Evolutionary conservation across 2,888 invertebrate genomes (phyloP), one percentile per base, ranked within the genome.

Genomic region (Germaria angustata): DNA sequence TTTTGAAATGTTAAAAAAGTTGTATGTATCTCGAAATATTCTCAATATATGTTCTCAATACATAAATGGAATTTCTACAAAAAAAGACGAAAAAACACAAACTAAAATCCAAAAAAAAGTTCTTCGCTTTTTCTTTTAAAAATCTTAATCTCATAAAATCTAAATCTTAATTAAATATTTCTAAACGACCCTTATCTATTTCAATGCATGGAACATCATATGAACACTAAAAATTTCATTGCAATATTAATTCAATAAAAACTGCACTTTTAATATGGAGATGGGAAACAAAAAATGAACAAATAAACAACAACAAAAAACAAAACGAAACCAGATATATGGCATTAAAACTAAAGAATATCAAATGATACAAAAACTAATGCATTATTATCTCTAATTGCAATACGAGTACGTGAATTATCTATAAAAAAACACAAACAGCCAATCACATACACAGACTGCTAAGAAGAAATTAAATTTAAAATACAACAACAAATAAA

Each of bases 181-280:
- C n/a, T n/a, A n/a, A n/a, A n/a, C n/a, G n/a, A n/a, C n/a, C n/a
- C 6, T 28, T 6, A 28, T 28, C 28, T 6, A 28, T 6, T 28
- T 6, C 28, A 28, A 3, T 28, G 28, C 28, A 28, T 28, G 28
- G 4, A 28, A 28, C 4, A 3, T 28, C 28, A n/a, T n/a, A n/a
- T n/a, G n/a, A n/a, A n/a, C n/a, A n/a, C n/a, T n/a, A n/a, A n/a
- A n/a, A n/a, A 32, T 32, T 9, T 20, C 44, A 59, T 36, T 22
- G 13, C 17, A 61, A 72, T 28, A 63, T 63, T 75, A 75, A 75
- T 80, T 80, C 24, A 69, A 80, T 80, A 39, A 44, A 80, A 80
- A 49, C 2, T 71, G 17, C 63, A 65, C 9, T 65, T 75, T 49
- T 34, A 80, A 53, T 80, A 22, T 39, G 34, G 34, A 34, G 34